phyloP scores from a whole-genome alignment of 2,888 invertebrate species.

The Tridacna crocea region DNA sequence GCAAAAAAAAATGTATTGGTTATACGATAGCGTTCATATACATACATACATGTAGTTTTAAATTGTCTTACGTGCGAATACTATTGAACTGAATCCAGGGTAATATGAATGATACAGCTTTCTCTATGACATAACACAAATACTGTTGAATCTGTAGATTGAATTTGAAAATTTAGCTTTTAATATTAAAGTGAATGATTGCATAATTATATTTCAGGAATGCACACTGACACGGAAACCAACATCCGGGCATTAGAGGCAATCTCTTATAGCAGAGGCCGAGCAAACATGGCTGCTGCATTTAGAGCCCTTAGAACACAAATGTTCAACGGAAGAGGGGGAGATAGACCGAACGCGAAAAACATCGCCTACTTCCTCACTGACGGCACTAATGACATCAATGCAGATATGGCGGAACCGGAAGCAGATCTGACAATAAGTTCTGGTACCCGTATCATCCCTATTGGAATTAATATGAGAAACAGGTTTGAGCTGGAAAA shows the following conservation, averaged over 20 bases:
- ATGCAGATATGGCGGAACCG: conserved; percentile 72
- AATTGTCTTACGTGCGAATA: too few species aligned
- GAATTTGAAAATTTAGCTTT: too few species aligned
- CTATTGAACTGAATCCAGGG: too few species aligned
- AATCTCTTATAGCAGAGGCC: conserved; percentile 74
- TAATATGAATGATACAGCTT: too few species aligned
- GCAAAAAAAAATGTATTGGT: too few species aligned
- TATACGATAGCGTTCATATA: too few species aligned
- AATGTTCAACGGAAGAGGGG: conserved; percentile 74
- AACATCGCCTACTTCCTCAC: conserved; percentile 80
- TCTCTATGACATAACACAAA: too few species aligned
- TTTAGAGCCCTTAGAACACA: conserved; percentile 68
- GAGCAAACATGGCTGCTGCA: conserved; percentile 80
- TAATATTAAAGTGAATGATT: too few species aligned
- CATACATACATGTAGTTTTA: too few species aligned
- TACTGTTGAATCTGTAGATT: too few species aligned
- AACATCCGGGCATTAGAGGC: conserved; percentile 69
- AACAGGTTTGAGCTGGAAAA: conserved; percentile 73
- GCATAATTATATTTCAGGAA: conserved; percentile 40
- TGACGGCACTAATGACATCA: conserved; percentile 78
- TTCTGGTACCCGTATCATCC: conserved; percentile 77
- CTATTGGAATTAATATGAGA: conserved; percentile 76
- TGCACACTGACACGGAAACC: conserved; percentile 69
- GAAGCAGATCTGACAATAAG: conserved; percentile 79
- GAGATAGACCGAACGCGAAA: conserved; percentile 74